Percentiles rank a stretch among this genome's conserved stretches.
Evolutionary conservation across 2,888 invertebrate species (phyloP).

Genomic region (Xiphydria camelus): DNA sequence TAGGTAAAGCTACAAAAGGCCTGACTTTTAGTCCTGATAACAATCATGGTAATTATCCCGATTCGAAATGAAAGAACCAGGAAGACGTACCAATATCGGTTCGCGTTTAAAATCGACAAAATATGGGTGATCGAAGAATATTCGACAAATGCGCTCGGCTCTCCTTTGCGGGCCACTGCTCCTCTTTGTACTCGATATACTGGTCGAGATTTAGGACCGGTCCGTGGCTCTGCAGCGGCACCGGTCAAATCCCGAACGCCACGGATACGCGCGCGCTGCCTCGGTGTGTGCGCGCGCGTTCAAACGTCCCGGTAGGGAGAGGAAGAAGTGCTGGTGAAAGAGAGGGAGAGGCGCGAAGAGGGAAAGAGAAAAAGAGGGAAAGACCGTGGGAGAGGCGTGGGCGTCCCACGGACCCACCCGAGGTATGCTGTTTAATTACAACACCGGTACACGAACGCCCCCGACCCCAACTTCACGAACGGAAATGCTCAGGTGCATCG

Average conservation of each 20-base stretch:
- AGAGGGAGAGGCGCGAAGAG: constrained; percentile 2
- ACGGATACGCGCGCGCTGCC: background rate
- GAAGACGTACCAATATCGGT: too few species aligned
- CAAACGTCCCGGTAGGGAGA: constrained; percentile 1
- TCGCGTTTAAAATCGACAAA: too few species aligned
- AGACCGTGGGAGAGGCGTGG: constrained; percentile 25
- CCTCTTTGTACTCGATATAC: background rate
- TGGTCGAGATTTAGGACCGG: constrained; percentile 16
- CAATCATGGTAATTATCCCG: too few species aligned
- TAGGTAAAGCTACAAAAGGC: too few species aligned
- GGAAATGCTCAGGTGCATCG: too few species aligned
- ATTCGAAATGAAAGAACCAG: too few species aligned
- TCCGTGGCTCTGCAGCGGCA: constrained; percentile 7
- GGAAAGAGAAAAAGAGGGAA: background rate
- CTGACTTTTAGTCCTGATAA: too few species aligned
- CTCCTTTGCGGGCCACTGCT: background rate
- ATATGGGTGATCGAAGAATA: too few species aligned
- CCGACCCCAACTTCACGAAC: constrained; percentile 1
- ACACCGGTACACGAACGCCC: background rate
- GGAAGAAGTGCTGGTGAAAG: constrained; percentile 1
- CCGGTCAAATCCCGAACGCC: constrained; percentile 4
- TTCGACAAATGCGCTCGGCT: too few species aligned
- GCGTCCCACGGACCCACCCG: constrained; percentile 16
- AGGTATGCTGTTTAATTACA: constrained; percentile 27
- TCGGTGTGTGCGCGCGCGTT: background rate